phyloP scores from a whole-genome alignment of 1,140 invertebrate species.

The Scaptomyza graminum region DNA sequence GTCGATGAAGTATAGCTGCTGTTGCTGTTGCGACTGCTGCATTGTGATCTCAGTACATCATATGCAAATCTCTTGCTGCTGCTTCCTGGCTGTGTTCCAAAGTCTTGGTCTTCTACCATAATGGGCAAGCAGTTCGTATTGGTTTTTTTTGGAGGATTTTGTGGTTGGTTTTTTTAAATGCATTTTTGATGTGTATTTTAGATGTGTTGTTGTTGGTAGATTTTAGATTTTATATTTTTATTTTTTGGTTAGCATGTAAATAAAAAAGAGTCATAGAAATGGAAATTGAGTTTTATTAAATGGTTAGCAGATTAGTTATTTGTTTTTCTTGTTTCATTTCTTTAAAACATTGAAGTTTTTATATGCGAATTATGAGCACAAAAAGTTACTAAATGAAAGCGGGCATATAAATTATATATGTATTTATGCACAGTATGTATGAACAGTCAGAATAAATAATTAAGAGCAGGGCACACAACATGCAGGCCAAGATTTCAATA shows the following conservation, averaged over 20 bases:
- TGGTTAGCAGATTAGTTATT: conserved; percentile 72
- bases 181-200: conserved; percentile 27
- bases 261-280: conserved; percentile 75
- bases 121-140: neutral
- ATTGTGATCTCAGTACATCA: conserved; percentile 1
- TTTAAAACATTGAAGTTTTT: conserved; percentile 39
- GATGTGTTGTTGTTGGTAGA: conserved; percentile 19
- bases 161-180: conserved; percentile 29
- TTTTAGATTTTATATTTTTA: conserved; percentile 25
- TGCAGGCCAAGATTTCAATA: conserved; percentile 39
- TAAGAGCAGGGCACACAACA: conserved; percentile 37
- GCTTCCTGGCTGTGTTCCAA: conserved; percentile 18
- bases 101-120: conserved; percentile 5
- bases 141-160: conserved; percentile 23
- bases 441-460: conserved; percentile 27
- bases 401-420: conserved; percentile 21
- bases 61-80: conserved; percentile 25
- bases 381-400: conserved; percentile 73
- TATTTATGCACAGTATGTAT: conserved; percentile 21
- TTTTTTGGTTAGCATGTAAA: conserved; percentile 74
- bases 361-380: conserved; percentile 66
- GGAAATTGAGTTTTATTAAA: conserved; percentile 74
- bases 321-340: conserved; percentile 31
- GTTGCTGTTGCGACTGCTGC: conserved; percentile 13
- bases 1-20: neutral